Evolutionary conservation across 2,888 invertebrate species (phyloP), one percentile per base, ranked within the genome.

Genomic region (Hypena proboscidalis): DNA sequence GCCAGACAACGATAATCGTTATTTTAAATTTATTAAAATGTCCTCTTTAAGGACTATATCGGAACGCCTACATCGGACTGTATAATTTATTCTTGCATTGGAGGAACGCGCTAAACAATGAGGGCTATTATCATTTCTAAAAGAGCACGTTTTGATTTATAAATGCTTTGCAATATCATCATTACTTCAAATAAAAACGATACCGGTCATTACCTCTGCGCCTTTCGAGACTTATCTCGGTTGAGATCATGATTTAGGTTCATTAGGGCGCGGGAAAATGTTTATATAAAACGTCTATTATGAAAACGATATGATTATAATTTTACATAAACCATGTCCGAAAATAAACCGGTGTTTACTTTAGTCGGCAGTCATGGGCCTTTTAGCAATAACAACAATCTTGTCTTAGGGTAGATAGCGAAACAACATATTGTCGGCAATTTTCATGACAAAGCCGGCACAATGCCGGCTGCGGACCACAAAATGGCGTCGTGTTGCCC

Each of bases 1-100:
- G 83, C 83, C 74, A 81, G 80, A 83, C 85, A 86, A 86, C 88
- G 90, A 90, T 90, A 87, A 90, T 90, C 88, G 86, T 90, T 90
- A 88, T 90, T 90, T 90, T 88, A 90, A 90, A 90, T 90, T 90
- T 90, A 90, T 90, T 90, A 90, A 90, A 90, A 90, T 90, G 89
- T 87, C 87, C 87, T 85, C 88, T 83, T 84, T 80, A 85, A 88
- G 88, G 88, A 85, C 89, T 86, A 83, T 89, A 89, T 89, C 90
- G 85, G 85, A 75, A 79, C 80, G 78, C 81, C 83, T 84, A 81
- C 84, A 90, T 90, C 88, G 83, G 87, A 85, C 85, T 88, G 86
- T 85, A 87, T 88, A 90, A 90, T 89, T 90, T 89, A 90, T 85
- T 87, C 85, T 77, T 79, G 77, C 82, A 75, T 71, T 70, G 79